Conservation (phyloP, 2,113 vertebrate species). For the Pseudorhombus dupliciocellatus region DNA sequence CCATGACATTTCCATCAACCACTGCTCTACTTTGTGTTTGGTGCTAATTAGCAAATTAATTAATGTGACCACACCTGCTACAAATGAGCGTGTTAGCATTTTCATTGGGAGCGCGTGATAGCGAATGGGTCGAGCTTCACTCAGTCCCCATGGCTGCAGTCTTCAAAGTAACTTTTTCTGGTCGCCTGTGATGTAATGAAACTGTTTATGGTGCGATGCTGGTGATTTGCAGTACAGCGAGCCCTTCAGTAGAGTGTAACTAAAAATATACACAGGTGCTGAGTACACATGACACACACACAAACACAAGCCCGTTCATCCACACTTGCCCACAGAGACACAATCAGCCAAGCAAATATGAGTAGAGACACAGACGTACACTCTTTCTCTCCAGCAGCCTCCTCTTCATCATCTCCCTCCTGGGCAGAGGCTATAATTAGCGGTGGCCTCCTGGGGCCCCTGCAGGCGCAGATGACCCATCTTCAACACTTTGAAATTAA, state of each 20-base stretch:
- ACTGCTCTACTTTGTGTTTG: too few relatives aligned
- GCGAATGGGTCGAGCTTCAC: background rate
- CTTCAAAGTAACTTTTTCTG: too few relatives aligned
- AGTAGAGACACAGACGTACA: constrained; percentile 1
- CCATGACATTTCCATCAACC: too few relatives aligned
- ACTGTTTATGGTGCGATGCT: background rate
- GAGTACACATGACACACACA: constrained; percentile 2
- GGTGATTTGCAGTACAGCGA: background rate
- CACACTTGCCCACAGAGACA: background rate
- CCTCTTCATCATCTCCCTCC: constrained; percentile 47
- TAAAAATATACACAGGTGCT: constrained; percentile 26
- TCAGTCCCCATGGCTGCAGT: too few relatives aligned
- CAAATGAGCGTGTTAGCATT: too few relatives aligned
- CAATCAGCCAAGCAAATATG: background rate
- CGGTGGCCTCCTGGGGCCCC: constrained; percentile 44
- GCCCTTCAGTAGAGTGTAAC: background rate
- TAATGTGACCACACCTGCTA: too few relatives aligned
- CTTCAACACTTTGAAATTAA: constrained; percentile 56
- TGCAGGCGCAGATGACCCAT: constrained; percentile 49
- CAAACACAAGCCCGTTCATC: background rate
- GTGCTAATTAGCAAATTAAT: too few relatives aligned
- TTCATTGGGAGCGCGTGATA: background rate
- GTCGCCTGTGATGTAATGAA: background rate
- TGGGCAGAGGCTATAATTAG: constrained; percentile 63
- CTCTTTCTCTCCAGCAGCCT: constrained; percentile 2